Evolutionary conservation across 1,140 invertebrate genomes (phyloP), one percentile per base, ranked within the genome.

Genomic region (Cherax destructor): DNA sequence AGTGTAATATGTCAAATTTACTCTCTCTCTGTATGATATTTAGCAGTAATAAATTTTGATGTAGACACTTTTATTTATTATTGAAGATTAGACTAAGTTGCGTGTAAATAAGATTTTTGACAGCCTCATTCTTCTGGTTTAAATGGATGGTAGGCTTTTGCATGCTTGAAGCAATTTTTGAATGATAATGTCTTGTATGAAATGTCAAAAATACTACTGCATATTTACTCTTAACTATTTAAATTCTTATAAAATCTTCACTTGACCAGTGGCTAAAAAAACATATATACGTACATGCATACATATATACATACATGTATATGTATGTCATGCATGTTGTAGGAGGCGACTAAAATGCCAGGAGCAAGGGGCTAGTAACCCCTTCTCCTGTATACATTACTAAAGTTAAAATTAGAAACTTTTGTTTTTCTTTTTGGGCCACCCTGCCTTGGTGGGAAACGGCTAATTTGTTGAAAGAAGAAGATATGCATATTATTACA

Each of bases 141-240:
- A 24, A 74, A 30, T 7, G 69, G 21, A 83, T 65, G 47, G 59
- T 83, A 83, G 69, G 81, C 81, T 83, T 83, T 47, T 83, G 81
- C 81, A 83, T 83, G 81, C 69, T 83, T 30, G 69, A 69, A 83
- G 81, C 81, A 83, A 30, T 65, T 83, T 69, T 69, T 65, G 61
- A 83, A 83, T 56, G 16, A 65, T 4, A 56, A 86, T 86, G 76
- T 61, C 85, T 86, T 86, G 76, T 78, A 78, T 86, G 85, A 56
- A 50, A 56, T 30, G 5, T 21, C 21, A 30, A 30, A 24, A 69
- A 56, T 56, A 10, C 52, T 5, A 13, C 13, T 10, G 13, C 52
- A 56, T 5, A 74, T 74, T 21, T 74, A 74, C n/a, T 30, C 7
- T 30, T 74, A 30, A 74, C 61, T 10, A 30, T 74, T 7, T 30